Evolutionary conservation across 2,888 invertebrate genomes (phyloP), one percentile per base, ranked within the genome.

Genomic region (Homarus gammarus): DNA sequence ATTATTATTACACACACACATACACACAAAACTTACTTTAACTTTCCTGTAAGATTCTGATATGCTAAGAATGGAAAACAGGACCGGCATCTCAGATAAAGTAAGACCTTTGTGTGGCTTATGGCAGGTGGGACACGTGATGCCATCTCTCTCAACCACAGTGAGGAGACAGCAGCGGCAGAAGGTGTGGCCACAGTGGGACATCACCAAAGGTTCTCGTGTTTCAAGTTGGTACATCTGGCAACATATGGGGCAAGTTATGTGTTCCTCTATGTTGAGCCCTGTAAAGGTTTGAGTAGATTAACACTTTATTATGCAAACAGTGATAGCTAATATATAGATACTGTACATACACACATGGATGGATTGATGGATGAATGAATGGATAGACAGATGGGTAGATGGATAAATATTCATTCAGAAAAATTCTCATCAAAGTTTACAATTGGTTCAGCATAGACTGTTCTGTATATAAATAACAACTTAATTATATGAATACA

Each of bases 141-240:
- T 49, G 51, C 79, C 73, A 33, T 85, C 88, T 5, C 12, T 49
- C 12, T 40, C 81, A 33, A 84, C 77, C 8, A 91, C 38, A 18
- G 36, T 72, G 12, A 72, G 36, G 15, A 91, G 84, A 38, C 90
- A 91, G 12, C 75, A 61, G 22, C 90, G 68, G 81, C 90, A 91
- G 75, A 91, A 91, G 31, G 88, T 78, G 68, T 91, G 90, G 36
- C 90, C 90, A 51, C 90, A 91, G 3, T 70, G 31, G 5, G 90
- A 88, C n/a, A 91, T 84, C 33, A 87, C 49, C n/a, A 91, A 84
- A 1, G 90, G 90, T 38, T 84, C 84, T 0, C 88, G 27, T 31
- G 22, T 12, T 10, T 15, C 33, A 27, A 73, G 84, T 33, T 44
- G 27, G 56, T 91, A 91, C 12, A 72, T 15, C 81, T 91, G 88